phyloP scores from a whole-genome alignment of 2,888 invertebrate genomes.

The Himalopsyche tibetana region DNA sequence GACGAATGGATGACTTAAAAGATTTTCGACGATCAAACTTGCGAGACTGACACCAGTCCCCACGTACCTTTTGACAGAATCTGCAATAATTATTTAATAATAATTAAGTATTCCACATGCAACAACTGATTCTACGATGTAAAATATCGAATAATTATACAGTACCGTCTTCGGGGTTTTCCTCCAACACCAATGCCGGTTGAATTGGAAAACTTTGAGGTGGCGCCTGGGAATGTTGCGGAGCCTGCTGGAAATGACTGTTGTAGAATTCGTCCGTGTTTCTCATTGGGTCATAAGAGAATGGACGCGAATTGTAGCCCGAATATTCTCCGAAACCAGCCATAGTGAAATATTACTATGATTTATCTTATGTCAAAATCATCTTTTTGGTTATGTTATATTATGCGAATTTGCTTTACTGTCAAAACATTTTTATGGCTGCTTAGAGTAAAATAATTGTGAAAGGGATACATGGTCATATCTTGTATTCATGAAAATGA shows the following conservation, averaged over 20 bases:
- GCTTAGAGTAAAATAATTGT: not conserved
- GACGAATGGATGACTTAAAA: slow-evolving; percentile 95
- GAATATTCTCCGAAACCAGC: slow-evolving; percentile 75
- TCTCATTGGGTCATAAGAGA: slow-evolving; percentile 71
- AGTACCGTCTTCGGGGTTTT: slow-evolving; percentile 73
- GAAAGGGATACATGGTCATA: not conserved
- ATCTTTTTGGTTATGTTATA: slow-evolving; percentile 7
- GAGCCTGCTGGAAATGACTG: slow-evolving; percentile 74
- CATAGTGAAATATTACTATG: slow-evolving; percentile 68
- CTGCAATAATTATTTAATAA: slow-evolving; percentile 61
- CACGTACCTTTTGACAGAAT: slow-evolving; percentile 81
- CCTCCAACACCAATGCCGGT: slow-evolving; percentile 75
- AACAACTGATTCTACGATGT: not conserved
- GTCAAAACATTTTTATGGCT: slow-evolving; percentile 35
- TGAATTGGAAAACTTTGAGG: slow-evolving; percentile 76
- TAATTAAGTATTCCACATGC: not conserved
- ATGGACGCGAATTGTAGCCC: slow-evolving; percentile 71
- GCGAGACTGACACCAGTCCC: slow-evolving; percentile 88
- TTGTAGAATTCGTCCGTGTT: slow-evolving; percentile 66
- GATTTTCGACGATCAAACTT: slow-evolving; percentile 91
- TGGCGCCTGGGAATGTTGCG: slow-evolving; percentile 75
- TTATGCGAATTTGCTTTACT: not conserved
- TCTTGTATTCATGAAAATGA: too few species aligned
- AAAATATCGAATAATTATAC: not conserved
- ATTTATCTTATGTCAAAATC: slow-evolving; percentile 41